Conservation (phyloP, 2,113 vertebrate species). For the Regulus satrapa region DNA sequence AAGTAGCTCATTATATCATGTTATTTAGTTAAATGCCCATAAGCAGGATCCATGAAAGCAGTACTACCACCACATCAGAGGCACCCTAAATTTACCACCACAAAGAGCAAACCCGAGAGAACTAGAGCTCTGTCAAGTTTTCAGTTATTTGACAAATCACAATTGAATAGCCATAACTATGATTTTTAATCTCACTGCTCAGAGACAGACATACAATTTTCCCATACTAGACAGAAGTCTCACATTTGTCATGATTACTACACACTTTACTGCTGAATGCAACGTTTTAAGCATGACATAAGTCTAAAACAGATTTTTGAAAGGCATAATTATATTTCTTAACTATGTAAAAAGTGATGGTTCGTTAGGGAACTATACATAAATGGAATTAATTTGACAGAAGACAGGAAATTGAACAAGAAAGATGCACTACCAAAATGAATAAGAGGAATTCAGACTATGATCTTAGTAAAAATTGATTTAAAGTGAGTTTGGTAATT, state of each 20-base stretch:
- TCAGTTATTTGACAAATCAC: not conserved
- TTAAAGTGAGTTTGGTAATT: not conserved
- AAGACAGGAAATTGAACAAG: constrained; percentile 20
- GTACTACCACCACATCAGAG: not conserved
- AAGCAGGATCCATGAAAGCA: not conserved
- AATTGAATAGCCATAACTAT: not conserved
- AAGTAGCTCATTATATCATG: not conserved
- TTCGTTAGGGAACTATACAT: constrained; percentile 8
- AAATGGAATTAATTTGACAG: constrained; percentile 54
- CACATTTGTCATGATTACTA: not conserved
- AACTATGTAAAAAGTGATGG: not conserved
- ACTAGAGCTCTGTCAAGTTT: not conserved
- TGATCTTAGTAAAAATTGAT: constrained; percentile 46
- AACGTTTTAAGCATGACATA: not conserved
- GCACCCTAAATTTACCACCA: not conserved
- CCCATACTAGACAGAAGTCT: not conserved
- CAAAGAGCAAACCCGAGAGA: not conserved
- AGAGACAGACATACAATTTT: not conserved
- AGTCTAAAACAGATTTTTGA: not conserved
- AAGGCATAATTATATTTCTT: not conserved
- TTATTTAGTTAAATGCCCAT: not conserved
- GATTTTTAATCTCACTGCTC: not conserved
- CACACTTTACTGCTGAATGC: not conserved
- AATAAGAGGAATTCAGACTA: not conserved
- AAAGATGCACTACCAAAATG: constrained; percentile 16